These are phyloP conservation scores for Drosophila austrosaltans DNA, from an alignment of 2,888 invertebrate genomes.

Conservation along the genomic window DNA sequence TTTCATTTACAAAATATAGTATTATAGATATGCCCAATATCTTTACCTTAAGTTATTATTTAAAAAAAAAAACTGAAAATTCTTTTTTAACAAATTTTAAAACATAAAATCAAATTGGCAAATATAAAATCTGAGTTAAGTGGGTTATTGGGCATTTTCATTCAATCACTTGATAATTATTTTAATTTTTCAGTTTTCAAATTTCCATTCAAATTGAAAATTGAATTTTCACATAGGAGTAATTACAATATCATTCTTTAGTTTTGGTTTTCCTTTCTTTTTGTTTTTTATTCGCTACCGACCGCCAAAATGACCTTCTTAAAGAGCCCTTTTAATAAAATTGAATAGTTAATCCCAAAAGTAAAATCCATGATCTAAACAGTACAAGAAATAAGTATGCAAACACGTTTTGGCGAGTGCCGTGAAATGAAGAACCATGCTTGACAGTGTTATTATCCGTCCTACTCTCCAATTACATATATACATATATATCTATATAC, in stretches of 20 bases:
- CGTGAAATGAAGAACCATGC: constrained; percentile 26
- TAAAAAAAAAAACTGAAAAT: too few relatives aligned
- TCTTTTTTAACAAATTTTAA: too few relatives aligned
- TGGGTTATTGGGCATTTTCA: not conserved
- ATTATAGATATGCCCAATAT: not conserved
- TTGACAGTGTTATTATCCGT: not conserved
- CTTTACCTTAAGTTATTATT: too few relatives aligned
- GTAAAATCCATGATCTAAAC: constrained; percentile 6
- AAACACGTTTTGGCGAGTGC: not conserved
- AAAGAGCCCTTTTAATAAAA: not conserved
- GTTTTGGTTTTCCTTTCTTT: not conserved
- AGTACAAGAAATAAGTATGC: constrained; percentile 19
- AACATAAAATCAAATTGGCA: too few relatives aligned
- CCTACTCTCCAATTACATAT: constrained; percentile 25
- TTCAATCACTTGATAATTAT: not conserved
- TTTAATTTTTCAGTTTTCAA: not conserved
- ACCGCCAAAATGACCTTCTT: not conserved
- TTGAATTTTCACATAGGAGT: not conserved
- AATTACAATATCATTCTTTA: not conserved
- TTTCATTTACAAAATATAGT: not conserved
- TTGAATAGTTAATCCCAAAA: not conserved
- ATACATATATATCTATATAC: constrained; percentile 14
- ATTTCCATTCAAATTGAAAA: not conserved
- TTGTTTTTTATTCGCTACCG: not conserved
- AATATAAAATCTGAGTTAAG: not conserved